phyloP scores from a whole-genome alignment of 2,113 vertebrate species.

The Pipa parva region DNA sequence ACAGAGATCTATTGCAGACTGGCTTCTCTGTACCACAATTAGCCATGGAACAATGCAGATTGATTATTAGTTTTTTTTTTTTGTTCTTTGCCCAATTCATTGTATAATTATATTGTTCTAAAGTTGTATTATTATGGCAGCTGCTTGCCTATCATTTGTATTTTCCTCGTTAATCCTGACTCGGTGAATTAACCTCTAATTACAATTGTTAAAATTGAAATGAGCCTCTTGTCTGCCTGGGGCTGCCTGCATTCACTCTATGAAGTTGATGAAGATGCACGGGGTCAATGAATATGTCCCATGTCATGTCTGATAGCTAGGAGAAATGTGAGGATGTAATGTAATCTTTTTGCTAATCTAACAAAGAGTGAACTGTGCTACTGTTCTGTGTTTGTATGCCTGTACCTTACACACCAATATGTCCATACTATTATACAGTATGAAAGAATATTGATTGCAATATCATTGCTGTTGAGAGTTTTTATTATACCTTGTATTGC shows the following conservation, averaged over 20 bases:
- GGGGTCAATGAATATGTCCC: constrained; percentile 90
- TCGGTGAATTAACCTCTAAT: constrained; percentile 98
- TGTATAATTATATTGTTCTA: constrained; percentile 91
- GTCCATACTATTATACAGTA: no score
- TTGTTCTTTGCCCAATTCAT: constrained; percentile 68
- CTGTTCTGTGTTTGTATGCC: no score
- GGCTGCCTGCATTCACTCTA: constrained; percentile 70
- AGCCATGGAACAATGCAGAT: constrained; percentile 53
- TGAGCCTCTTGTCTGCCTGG: constrained; percentile 75
- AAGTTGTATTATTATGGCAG: constrained; percentile 87
- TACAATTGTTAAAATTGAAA: constrained; percentile 90
- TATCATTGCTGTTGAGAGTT: no score
- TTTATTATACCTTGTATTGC: no score
- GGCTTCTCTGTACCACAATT: constrained; percentile 53
- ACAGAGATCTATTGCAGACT: not conserved
- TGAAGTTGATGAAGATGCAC: constrained; percentile 81
- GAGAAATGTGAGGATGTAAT: constrained; percentile 85
- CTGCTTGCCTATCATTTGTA: constrained; percentile 92
- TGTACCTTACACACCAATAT: no score
- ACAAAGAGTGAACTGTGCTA: no score
- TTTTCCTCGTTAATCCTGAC: constrained; percentile 94
- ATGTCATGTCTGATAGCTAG: constrained; percentile 81
- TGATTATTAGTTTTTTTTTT: constrained; percentile 61
- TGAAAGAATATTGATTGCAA: no score
- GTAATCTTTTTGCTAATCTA: no score